A percentile compares a stretch with the other conserved stretches of the same genome.
Evolutionary conservation across 2,797 vertebrate genomes (phyloP).

Genomic region (Betta splendens): DNA sequence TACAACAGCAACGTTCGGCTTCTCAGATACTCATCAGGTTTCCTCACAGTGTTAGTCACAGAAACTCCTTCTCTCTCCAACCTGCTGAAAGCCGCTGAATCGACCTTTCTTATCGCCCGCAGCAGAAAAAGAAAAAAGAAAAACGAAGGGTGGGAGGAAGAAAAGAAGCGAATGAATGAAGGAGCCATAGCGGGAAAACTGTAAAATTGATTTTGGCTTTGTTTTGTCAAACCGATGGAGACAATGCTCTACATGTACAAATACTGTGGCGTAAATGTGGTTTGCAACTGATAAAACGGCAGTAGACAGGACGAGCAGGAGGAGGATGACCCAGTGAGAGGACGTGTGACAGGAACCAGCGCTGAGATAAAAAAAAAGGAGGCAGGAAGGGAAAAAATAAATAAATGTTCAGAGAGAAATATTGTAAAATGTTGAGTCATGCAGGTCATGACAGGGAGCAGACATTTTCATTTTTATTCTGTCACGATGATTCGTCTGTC

Average conservation of each 20-base stretch:
- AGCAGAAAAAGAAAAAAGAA: constrained; percentile 15
- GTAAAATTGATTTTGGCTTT: constrained; percentile 7
- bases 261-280: constrained; percentile 1
- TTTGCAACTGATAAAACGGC: constrained; percentile 4
- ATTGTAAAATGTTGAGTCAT: not conserved
- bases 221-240: constrained; percentile 14
- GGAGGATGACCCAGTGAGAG: not conserved
- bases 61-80: constrained; percentile 12
- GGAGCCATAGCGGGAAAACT: constrained; percentile 1
- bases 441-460: not conserved
- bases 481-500: constrained; percentile 5
- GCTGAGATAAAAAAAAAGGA: not conserved
- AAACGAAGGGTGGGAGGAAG: constrained; percentile 13
- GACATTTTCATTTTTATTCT: constrained; percentile 9
- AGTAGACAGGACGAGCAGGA: not conserved
- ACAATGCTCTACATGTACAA: constrained; percentile 4
- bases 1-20: constrained; percentile 17
- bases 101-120: constrained; percentile 21
- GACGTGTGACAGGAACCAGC: not conserved
- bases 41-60: constrained; percentile 29
- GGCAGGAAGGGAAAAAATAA: not conserved
- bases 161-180: constrained; percentile 14
- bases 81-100: constrained; percentile 27
- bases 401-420: not conserved
- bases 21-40: constrained; percentile 39